These are phyloP conservation scores for Ceriagrion tenellum DNA, from an alignment of 2,888 invertebrate genomes.

Conservation along the genomic window DNA sequence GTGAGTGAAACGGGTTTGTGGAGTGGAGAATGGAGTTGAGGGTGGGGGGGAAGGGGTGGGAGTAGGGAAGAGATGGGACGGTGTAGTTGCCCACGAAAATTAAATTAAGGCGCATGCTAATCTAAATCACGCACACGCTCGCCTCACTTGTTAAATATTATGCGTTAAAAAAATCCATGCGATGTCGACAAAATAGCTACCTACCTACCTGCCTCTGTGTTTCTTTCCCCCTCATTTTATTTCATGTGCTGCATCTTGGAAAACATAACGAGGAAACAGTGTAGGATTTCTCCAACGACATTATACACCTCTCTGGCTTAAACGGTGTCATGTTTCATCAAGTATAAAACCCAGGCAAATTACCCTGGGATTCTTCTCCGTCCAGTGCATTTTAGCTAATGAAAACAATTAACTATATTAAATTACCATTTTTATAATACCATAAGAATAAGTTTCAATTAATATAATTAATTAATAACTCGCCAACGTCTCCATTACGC, in stretches of 20 bases:
- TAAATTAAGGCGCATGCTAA: background rate
- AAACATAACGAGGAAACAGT: too few species aligned
- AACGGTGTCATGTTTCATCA: background rate
- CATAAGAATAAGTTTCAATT: background rate
- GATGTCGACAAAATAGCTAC: background rate
- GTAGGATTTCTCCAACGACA: too few species aligned
- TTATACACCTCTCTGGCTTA: background rate
- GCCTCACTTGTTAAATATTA: background rate
- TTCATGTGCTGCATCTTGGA: background rate
- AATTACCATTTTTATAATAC: background rate
- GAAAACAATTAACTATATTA: background rate
- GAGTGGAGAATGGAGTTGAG: too few species aligned
- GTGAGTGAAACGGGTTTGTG: background rate
- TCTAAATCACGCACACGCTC: background rate
- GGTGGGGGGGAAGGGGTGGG: background rate
- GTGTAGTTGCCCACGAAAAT: background rate
- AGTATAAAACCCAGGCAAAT: background rate
- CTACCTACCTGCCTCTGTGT: too few species aligned
- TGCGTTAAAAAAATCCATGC: background rate
- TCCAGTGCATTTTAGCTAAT: background rate
- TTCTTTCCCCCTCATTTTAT: background rate
- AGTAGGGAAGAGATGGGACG: too few species aligned
- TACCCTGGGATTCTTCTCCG: background rate
- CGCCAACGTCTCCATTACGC: too few species aligned
- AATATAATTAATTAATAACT: too few species aligned